phyloP scores from a whole-genome alignment of 2,797 vertebrate genomes.

The Vespertilio murinus region DNA sequence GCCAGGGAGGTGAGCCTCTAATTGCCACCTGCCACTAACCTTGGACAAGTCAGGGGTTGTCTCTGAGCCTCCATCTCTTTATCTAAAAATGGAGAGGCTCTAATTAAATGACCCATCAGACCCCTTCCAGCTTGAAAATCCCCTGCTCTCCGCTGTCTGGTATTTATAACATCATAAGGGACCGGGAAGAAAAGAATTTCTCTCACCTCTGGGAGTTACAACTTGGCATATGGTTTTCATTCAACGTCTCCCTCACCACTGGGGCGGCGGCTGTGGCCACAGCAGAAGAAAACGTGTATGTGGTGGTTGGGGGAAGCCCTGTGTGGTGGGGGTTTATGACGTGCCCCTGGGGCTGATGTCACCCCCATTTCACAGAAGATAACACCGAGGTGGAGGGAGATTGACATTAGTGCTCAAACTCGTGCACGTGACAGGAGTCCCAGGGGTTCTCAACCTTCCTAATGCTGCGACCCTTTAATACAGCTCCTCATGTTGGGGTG shows the following conservation, averaged over 20 bases:
- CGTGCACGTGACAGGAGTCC: rapidly evolving
- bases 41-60: background rate
- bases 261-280: rapidly evolving
- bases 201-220: background rate
- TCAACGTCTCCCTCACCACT: too few species aligned
- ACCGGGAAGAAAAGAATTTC: background rate
- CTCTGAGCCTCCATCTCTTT: background rate
- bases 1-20: background rate
- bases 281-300: background rate
- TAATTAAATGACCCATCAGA: background rate
- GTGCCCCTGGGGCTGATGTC: rapidly evolving
- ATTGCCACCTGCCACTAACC: background rate
- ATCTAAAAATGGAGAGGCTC: background rate
- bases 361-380: background rate
- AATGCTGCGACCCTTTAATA: too few species aligned
- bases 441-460: too few species aligned
- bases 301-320: too few species aligned
- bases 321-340: background rate
- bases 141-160: background rate
- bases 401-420: background rate
- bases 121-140: background rate
- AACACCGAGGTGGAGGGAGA: background rate
- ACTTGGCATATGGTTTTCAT: background rate
- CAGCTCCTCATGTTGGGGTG: too few species aligned
- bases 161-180: background rate